Base-by-base conservation (phyloP, 2,113 vertebrate genomes). In the Pleuronectes platessa region DNA sequence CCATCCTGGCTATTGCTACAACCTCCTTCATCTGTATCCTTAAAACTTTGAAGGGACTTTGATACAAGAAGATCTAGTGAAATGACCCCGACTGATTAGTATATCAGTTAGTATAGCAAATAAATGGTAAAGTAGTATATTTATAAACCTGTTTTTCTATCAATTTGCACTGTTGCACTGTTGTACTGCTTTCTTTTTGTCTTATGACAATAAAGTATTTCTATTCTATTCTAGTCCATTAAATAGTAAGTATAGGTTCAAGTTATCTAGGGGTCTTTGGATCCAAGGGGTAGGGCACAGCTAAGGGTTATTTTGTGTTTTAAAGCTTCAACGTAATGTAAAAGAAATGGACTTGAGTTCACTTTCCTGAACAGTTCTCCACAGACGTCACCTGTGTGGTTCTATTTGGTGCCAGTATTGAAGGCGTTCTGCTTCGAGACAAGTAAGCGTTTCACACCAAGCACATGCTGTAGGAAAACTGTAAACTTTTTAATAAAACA, bases 11-110 rank as follows among this genome's bases (percentile, higher is more conserved):
- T 69, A 99, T 99, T 12, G 93, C 89, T 68, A 99, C 98, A 53
- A 99, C 98, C 0, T 96, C 97, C 67, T 81, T 97, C 80, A 97
- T 99, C 84, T 99, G 97, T 98, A 98, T 98, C 98, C 96, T 97
- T 82, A 5, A 49, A 55, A 9, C 0, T 65, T 4, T 37, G 1
- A 53, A 59, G 9, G 51, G 24, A 40, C 11, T 56, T 23, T 53
- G 4, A 54, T 14, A 26, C 14, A 35, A 77, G 62, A 45, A 35
- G 37, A 21, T 59, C 2, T 2, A 35, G 51, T 35, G 18, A 20
- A 17, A 27, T 2, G 1, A 1, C 17, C n/a, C 10, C 1, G 18
- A 20, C 13, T 20, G 3, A 20, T 59, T 51, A 31, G 31, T 31
- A 31, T 40, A 18, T 20, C 61, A 63, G 6, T 13, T 21, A 17